Base-by-base conservation (phyloP, 2,888 invertebrate genomes). In the Lepidocyrtoides sp. region DNA sequence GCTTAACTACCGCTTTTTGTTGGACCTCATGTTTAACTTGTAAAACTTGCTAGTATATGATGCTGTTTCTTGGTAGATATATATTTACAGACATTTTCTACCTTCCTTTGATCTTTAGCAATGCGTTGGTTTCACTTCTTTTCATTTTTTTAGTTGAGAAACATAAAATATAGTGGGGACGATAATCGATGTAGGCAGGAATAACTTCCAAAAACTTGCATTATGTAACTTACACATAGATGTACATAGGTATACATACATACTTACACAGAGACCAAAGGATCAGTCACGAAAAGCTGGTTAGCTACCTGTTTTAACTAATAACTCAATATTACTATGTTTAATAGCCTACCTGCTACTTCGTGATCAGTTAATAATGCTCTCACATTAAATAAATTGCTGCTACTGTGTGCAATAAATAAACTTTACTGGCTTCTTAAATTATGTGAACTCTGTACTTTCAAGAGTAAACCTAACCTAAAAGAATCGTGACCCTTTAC, bases 221-320 rank as follows among this genome's bases (percentile, higher is more conserved):
- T 8, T 29, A 7, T 36, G 36, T 36, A 7, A 4, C 36, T 36
- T 36, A 7, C 36, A 36, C 36, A 36, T 36, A 44, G 26, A 7
- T 36, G 36, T 36, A 7, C 36, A 36, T 36, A n/a, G n/a, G n/a
- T n/a, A 7, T 36, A 36, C 36, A 36, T 36, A 36, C 36, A 4
- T 36, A 4, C 36, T 36, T 36, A 7, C 36, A 36, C 36, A 36
- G 2, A 44, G 26, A 41, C 44, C 20, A 44, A 32, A 41, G 41
- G 20, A 44, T 36, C 12, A 72, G 92, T 92, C 93, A 91, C 84
- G 92, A 90, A 88, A 92, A 89, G 60, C 69, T 72, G 77, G 63
- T 89, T 89, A 77, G 93, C 93, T 93, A 93, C 93, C 92, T 93
- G 93, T 93, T 93, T 93, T 93, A 81, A 91, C 92, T 91, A 92